Conservation (phyloP, 2,113 vertebrate genomes). For the Hemiprocne comata region DNA sequence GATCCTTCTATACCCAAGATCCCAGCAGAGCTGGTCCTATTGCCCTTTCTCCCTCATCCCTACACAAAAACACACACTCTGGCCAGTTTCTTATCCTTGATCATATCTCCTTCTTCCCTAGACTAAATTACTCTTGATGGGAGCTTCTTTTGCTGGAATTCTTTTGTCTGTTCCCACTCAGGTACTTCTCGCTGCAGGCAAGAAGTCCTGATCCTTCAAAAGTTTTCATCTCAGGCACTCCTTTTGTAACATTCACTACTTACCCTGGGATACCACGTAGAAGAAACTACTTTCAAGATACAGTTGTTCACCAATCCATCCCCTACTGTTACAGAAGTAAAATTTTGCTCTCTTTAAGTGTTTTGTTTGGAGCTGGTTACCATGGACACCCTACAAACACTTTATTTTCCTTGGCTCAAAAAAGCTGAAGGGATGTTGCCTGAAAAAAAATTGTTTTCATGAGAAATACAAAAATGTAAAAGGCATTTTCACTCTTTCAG, state of each 20-base stretch:
- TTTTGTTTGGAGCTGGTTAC: neutral
- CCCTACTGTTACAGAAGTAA: neutral
- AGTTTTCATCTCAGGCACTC: neutral
- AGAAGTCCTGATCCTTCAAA: neutral
- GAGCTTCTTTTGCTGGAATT: neutral
- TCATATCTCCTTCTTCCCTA: neutral
- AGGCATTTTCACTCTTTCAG: neutral
- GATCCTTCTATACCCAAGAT: neutral
- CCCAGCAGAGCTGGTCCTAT: neutral
- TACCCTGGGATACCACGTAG: neutral
- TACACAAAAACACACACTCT: neutral
- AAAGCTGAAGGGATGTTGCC: neutral
- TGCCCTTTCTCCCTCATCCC: neutral
- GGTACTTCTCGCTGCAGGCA: neutral
- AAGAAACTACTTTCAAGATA: neutral
- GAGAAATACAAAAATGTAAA: neutral
- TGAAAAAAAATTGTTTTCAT: neutral
- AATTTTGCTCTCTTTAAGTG: neutral
- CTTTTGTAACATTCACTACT: neutral
- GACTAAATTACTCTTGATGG: neutral
- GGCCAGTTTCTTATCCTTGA: neutral
- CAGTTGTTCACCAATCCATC: neutral
- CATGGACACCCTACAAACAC: neutral
- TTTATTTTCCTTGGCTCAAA: neutral
- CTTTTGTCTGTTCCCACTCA: rapidly evolving